A percentile compares a stretch with the other conserved stretches of the same genome.
phyloP scores from a whole-genome alignment of 2,888 invertebrate species.

The Amiota minor region DNA sequence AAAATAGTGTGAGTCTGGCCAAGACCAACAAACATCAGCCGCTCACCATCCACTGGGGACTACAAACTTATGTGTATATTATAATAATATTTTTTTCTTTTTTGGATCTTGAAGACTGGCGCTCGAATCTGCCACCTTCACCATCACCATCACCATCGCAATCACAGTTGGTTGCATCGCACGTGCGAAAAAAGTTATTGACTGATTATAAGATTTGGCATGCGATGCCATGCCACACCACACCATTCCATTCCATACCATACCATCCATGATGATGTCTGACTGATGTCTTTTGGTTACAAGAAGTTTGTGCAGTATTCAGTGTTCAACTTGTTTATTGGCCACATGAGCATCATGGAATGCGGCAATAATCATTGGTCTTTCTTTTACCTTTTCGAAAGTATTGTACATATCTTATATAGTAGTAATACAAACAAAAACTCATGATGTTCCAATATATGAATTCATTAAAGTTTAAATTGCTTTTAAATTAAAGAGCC shows the following conservation, averaged over 20 bases:
- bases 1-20: conserved; percentile 57
- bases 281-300: neutral
- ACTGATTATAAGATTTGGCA: conserved; percentile 69
- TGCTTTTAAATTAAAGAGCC: conserved; percentile 60
- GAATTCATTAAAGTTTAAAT: conserved; percentile 68
- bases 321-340: conserved; percentile 27
- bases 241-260: neutral
- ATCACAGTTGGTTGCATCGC: conserved; percentile 39
- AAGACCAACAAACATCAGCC: neutral
- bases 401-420: conserved; percentile 41
- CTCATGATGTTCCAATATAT: conserved; percentile 46
- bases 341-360: conserved; percentile 21
- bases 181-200: conserved; percentile 67
- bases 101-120: conserved; percentile 3
- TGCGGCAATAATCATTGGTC: conserved; percentile 12
- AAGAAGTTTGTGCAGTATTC: too few relatives aligned
- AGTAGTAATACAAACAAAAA: conserved; percentile 53
- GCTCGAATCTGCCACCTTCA: conserved; percentile 36
- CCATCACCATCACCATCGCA: neutral
- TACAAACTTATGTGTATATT: too few relatives aligned
- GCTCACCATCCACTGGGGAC: neutral
- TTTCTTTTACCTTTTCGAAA: conserved; percentile 55
- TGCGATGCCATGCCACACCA: conserved; percentile 51
- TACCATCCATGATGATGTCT: neutral
- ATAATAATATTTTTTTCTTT: too few relatives aligned